These are phyloP conservation scores for Erannis defoliaria DNA, from an alignment of 2,888 invertebrate species.

Conservation along the genomic window DNA sequence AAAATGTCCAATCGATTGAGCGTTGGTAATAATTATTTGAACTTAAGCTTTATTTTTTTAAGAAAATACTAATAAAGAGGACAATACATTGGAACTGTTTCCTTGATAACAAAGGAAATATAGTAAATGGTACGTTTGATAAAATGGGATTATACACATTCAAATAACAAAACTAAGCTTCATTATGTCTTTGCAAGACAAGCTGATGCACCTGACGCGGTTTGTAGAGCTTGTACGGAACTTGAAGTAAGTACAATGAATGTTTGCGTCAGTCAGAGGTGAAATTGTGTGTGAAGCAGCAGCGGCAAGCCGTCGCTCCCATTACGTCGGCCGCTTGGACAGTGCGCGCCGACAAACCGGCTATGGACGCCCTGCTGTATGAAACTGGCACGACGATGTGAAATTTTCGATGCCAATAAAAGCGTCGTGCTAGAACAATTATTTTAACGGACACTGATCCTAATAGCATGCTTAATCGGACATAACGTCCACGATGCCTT, in stretches of 20 bases:
- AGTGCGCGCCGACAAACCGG: conserved; percentile 78
- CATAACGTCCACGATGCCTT: no score
- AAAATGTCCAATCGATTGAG: no score
- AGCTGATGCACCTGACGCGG: conserved; percentile 69
- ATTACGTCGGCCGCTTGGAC: conserved; percentile 77
- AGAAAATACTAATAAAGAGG: no score
- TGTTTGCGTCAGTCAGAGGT: conserved; percentile 86
- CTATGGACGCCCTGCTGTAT: conserved; percentile 63
- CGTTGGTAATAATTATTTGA: no score
- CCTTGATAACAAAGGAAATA: neutral
- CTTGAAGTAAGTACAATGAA: conserved; percentile 77
- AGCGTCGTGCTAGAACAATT: neutral
- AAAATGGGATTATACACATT: neutral
- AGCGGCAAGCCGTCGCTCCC: conserved; percentile 85
- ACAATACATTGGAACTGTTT: no score
- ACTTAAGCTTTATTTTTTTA: no score
- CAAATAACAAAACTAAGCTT: neutral
- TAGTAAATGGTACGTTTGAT: neutral
- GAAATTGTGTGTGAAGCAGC: conserved; percentile 87
- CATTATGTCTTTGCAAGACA: conserved; percentile 13
- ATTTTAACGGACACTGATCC: neutral
- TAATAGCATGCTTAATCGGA: neutral
- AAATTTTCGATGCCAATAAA: neutral
- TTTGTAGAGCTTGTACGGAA: conserved; percentile 37
- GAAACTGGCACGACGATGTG: conserved; percentile 50